Base-by-base conservation (phyloP, 2,888 invertebrate species). In the Dryocosmus kuriphilus region DNA sequence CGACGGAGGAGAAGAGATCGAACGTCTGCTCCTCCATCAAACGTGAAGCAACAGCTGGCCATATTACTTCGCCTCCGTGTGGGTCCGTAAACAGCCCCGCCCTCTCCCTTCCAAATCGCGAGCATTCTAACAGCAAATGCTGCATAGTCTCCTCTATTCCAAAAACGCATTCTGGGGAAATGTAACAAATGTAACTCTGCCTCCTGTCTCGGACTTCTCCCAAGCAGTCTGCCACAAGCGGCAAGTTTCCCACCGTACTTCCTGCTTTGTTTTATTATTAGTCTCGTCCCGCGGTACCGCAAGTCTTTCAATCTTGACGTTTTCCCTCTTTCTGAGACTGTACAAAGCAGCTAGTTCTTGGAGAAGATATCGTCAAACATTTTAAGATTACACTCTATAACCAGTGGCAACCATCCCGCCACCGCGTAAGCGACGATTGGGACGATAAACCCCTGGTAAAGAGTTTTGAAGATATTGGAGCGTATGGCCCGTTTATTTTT, bases 361-460 rank as follows among this genome's bases (percentile, higher is more conserved):
- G 1, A 80, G 16, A 0, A 78, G 30, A 1, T 74, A 8, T 1
- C 75, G 0, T 1, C n/a, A 16, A 76, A 35, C 2, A 0, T 14
- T 62, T 19, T 11, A n/a, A 30, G n/a, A 9, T 60, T 19, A 4
- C 1, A 30, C 6, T 11, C 24, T 5, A 41, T 62, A 0, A 57
- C 7, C 19, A 73, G 63, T n/a, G 80, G 76, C 1, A 14, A 35
- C 84, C 84, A 82, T 0, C 76, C 78, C 1, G 60, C 78, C 0
- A 80, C 76, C 11, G 80, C 84, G 35, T 83, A 84, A 0, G 80
- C 67, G 0, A 77, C 27, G 0, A 80, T 78, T 0, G 82, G 80
- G 3, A 79, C 46, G 46, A 67, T 83, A 63, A 82, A 57, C 0
- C 79, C 77, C 14, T 41, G 80, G 46, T 84, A 84, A 0, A 82